Evolutionary conservation across 2,113 vertebrate genomes (phyloP).

Genomic region (Caretta caretta): DNA sequence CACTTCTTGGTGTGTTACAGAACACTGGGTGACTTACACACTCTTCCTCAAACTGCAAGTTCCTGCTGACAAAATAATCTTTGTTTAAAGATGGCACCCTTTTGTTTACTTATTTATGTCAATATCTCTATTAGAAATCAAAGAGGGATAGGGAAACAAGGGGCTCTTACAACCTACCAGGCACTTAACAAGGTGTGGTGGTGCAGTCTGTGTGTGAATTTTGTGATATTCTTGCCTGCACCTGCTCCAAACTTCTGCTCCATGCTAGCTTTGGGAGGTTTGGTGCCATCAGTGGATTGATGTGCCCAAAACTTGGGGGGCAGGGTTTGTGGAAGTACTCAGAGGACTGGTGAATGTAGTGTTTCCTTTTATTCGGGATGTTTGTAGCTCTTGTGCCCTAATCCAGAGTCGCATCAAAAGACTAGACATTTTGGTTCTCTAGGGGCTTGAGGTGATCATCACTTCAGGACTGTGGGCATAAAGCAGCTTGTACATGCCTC

Average conservation of each 20-base stretch:
- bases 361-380: not conserved
- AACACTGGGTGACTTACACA: not conserved
- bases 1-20: not conserved
- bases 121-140: not conserved
- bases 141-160: not conserved
- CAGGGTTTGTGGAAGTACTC: not conserved
- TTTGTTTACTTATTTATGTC: not conserved
- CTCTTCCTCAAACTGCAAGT: not conserved
- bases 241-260: not conserved
- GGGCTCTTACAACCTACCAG: not conserved
- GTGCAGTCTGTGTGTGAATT: not conserved
- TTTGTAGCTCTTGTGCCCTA: not conserved
- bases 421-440: not conserved
- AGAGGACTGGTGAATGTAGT: not conserved
- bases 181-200: not conserved
- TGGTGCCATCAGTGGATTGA: not conserved
- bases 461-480: not conserved
- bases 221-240: not conserved
- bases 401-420: not conserved
- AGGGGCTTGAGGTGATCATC: not conserved
- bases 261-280: not conserved
- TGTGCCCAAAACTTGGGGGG: not conserved
- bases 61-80: not conserved
- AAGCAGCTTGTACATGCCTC: not conserved
- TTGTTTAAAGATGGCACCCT: not conserved